phyloP scores from a whole-genome alignment of 2,888 invertebrate species.

The Pelosia muscerda region DNA sequence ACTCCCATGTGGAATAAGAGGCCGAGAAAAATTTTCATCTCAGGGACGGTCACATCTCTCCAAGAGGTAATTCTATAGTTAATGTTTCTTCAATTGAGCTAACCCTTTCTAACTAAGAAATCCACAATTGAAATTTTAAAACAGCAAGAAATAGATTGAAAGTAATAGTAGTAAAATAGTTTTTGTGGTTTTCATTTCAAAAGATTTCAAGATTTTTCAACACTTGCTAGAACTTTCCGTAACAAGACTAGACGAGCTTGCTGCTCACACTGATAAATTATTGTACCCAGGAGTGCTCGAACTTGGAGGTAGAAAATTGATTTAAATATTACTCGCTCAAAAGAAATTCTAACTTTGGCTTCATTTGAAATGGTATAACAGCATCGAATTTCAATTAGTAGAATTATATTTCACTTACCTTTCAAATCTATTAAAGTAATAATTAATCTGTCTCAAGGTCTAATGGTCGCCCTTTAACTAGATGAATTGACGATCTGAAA shows the following conservation, averaged over 20 bases:
- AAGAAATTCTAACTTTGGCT: constrained; percentile 10
- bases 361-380: neutral
- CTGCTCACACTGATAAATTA: constrained; percentile 36
- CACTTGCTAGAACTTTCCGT: constrained; percentile 22
- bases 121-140: too few relatives aligned
- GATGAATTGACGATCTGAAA: too few relatives aligned
- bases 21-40: too few relatives aligned
- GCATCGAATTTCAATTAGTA: neutral
- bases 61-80: too few relatives aligned
- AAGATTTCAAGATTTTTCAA: constrained; percentile 11
- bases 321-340: constrained; percentile 10
- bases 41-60: too few relatives aligned
- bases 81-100: too few relatives aligned
- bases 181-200: neutral
- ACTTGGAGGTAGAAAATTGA: constrained; percentile 17
- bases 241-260: constrained; percentile 28
- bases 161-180: neutral
- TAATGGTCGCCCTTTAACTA: neutral
- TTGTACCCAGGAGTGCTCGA: constrained; percentile 27
- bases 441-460: neutral
- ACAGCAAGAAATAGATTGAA: neutral
- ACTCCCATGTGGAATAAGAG: too few relatives aligned
- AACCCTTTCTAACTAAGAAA: too few relatives aligned
- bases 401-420: neutral
- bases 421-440: neutral